Conservation (phyloP, 2,113 vertebrate genomes). For the Spheniscus mendiculus region DNA sequence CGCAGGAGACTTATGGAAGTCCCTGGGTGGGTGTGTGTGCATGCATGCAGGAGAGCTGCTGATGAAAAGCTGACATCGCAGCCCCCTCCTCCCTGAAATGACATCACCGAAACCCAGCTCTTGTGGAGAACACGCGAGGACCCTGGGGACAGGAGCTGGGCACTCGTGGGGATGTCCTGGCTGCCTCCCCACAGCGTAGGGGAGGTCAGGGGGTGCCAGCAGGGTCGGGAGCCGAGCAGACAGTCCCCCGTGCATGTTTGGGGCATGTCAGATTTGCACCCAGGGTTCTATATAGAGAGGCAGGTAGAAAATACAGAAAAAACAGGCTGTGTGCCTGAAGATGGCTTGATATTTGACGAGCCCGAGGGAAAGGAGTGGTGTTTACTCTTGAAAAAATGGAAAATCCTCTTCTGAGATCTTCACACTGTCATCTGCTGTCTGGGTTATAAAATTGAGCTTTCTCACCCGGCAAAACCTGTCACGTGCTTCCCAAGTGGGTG, state of each 20-base stretch:
- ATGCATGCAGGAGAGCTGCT: background rate
- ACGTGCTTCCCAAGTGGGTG: fast-evolving
- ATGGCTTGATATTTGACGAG: background rate
- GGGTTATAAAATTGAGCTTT: background rate
- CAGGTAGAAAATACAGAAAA: background rate
- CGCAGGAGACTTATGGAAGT: background rate
- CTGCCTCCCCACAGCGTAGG: background rate
- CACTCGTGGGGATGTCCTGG: background rate
- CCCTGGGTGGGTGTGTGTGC: too few species aligned
- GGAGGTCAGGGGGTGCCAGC: too few species aligned
- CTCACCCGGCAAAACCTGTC: background rate
- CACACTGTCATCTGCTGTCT: too few species aligned
- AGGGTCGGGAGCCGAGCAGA: background rate
- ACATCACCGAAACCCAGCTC: background rate
- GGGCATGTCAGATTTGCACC: background rate
- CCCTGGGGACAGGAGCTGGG: background rate
- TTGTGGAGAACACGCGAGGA: fast-evolving
- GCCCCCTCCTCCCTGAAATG: background rate
- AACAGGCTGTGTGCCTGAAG: background rate
- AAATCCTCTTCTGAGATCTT: background rate
- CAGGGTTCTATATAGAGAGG: too few species aligned
- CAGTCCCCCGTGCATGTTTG: fast-evolving
- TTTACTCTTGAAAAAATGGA: background rate
- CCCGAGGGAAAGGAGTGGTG: background rate
- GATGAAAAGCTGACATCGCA: background rate